Base-by-base conservation (phyloP, 2,888 invertebrate genomes). In the Nymphalis urticae region DNA sequence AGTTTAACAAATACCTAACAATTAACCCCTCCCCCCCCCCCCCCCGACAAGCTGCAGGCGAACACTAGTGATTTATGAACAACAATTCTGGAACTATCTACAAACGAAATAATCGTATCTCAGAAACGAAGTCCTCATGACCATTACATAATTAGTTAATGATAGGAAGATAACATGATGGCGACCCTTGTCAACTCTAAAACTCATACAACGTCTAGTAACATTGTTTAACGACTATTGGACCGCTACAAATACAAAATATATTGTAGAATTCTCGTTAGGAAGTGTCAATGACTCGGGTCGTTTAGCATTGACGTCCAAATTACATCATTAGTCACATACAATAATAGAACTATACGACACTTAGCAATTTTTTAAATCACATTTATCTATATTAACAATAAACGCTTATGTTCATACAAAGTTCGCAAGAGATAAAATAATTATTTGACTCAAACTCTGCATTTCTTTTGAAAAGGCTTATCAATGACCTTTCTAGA, bases 311-410 rank as follows among this genome's bases (percentile, higher is more conserved):
- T 51, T 54, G 64, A 68, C 53, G 64, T 62, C 32, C 47, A 47
- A 60, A 60, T 68, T 59, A 63, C 63, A 68, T 68, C 51, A 63
- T 63, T 68, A 59, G 56, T 68, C 7, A 47, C n/a, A 60, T 21
- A 24, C 42, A 42, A 47, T 19, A 47, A 60, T 60, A 60, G 47
- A 19, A 21, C 21, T 9, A 59, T 13, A 59, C n/a, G 60, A 47
- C 19, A 42, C 42, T 48, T 61, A 61, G 13, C 13, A n/a, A 7
- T 17, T 61, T 6, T 61, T 61, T 13, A 47, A 47, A 19, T 47
- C 7, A 19, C 24, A 47, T 24, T 59, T 59, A 13, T 21, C 42
- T 42, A 42, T 13, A 42, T 42, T 3, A 42, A 42, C 42, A 42
- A 42, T 42, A 10, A 42, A 10, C 13, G 13, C 42, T 42, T 13